phyloP scores from a whole-genome alignment of 2,888 invertebrate species.

The Callimorpha dominula region DNA sequence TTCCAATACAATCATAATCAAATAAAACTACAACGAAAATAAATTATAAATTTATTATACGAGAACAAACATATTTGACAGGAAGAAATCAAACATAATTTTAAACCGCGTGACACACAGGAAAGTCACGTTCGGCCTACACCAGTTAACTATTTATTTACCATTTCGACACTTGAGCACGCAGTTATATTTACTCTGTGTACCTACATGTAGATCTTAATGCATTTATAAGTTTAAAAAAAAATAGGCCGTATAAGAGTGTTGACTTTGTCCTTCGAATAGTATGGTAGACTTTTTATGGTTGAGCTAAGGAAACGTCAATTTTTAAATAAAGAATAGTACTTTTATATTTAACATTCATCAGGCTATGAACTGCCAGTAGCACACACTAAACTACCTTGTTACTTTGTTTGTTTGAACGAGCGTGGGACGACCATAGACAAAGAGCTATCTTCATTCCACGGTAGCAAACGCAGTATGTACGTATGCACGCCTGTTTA shows the following conservation, averaged over 20 bases:
- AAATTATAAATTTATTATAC: constrained; percentile 41
- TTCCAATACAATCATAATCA: constrained; percentile 32
- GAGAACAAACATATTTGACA: constrained; percentile 47
- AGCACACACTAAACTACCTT: background rate
- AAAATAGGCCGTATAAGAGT: constrained; percentile 37
- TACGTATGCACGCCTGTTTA: background rate
- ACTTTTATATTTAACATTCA: background rate
- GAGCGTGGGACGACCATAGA: background rate
- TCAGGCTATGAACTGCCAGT: background rate
- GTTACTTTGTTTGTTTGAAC: background rate
- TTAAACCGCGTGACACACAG: constrained; percentile 30
- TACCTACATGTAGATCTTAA: constrained; percentile 62
- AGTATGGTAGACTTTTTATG: constrained; percentile 8
- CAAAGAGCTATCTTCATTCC: background rate
- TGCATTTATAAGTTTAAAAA: constrained; percentile 72
- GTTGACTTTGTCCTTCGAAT: constrained; percentile 39
- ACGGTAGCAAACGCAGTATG: background rate
- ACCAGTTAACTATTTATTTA: constrained; percentile 65
- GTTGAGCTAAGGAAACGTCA: background rate
- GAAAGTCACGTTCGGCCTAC: constrained; percentile 72
- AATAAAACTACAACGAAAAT: constrained; percentile 32
- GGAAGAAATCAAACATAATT: constrained; percentile 43
- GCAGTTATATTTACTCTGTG: constrained; percentile 58
- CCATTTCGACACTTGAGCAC: constrained; percentile 70
- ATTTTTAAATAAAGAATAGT: constrained; percentile 10